phyloP scores from a whole-genome alignment of 2,113 vertebrate genomes.

The Vulpes lagopus region DNA sequence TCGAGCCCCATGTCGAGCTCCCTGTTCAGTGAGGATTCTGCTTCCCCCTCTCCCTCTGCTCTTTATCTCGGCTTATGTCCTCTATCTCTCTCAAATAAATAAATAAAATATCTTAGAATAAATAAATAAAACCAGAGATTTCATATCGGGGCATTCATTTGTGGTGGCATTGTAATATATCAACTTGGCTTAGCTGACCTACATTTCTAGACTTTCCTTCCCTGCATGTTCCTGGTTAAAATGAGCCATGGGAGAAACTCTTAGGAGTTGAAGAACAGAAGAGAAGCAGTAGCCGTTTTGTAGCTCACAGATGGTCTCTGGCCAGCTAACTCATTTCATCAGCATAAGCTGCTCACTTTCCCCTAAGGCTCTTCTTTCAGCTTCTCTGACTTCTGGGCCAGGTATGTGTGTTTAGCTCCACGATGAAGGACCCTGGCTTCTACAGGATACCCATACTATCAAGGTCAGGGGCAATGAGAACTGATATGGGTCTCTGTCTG shows the following conservation, averaged over 20 bases:
- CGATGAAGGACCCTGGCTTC: background rate
- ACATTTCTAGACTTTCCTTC: background rate
- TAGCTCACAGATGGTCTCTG: background rate
- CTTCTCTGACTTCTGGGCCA: background rate
- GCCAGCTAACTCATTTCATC: background rate
- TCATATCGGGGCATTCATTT: background rate
- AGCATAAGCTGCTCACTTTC: background rate
- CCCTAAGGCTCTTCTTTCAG: background rate
- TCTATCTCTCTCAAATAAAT: too few species aligned
- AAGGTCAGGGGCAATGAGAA: background rate
- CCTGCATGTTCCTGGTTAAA: background rate
- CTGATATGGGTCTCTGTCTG: background rate
- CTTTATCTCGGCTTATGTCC: too few species aligned
- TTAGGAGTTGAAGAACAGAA: background rate
- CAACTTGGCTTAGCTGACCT: background rate
- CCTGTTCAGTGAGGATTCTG: too few species aligned
- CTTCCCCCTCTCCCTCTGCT: too few species aligned
- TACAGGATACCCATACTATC: background rate
- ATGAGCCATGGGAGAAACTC: background rate
- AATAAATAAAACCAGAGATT: background rate
- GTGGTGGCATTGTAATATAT: background rate
- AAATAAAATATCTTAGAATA: too few species aligned
- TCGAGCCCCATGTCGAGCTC: too few species aligned
- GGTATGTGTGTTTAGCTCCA: background rate
- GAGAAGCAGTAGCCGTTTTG: background rate